Evolutionary conservation across 92 coral and sea anemone genomes (phyloP).

Genomic region (Galaxea fascicularis): DNA sequence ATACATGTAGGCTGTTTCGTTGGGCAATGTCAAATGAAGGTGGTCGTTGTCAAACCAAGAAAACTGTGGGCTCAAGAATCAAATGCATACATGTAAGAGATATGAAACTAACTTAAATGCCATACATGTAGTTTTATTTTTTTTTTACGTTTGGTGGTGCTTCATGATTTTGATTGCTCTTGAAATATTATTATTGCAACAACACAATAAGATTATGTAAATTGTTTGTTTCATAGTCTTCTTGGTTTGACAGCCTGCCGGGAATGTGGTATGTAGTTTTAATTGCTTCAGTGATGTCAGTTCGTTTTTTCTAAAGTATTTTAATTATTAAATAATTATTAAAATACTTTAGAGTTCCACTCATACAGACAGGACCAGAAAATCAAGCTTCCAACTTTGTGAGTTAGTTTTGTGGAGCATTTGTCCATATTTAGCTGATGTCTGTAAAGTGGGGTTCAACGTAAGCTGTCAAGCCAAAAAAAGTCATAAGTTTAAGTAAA

Average conservation of each 20-base stretch:
- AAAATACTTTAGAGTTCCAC: neutral
- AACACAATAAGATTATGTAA: neutral
- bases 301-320: too few relatives aligned
- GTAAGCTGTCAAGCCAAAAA: neutral
- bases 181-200: neutral
- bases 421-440: neutral
- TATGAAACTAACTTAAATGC: neutral
- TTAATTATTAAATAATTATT: neutral
- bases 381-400: too few relatives aligned
- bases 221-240: neutral
- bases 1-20: neutral
- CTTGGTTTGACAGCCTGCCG: neutral
- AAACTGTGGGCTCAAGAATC: neutral
- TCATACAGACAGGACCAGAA: too few relatives aligned
- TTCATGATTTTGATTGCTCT: neutral
- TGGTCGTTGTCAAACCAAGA: conserved; percentile 2
- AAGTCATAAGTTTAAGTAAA: neutral
- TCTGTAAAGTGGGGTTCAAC: too few relatives aligned
- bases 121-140: neutral
- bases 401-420: too few relatives aligned
- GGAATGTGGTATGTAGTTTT: neutral
- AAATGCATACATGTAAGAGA: too few relatives aligned
- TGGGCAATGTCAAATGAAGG: neutral
- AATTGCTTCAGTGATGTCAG: too few relatives aligned
- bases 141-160: neutral